Conservation (phyloP, 2,888 invertebrate genomes). For the Drosophila histrio region DNA sequence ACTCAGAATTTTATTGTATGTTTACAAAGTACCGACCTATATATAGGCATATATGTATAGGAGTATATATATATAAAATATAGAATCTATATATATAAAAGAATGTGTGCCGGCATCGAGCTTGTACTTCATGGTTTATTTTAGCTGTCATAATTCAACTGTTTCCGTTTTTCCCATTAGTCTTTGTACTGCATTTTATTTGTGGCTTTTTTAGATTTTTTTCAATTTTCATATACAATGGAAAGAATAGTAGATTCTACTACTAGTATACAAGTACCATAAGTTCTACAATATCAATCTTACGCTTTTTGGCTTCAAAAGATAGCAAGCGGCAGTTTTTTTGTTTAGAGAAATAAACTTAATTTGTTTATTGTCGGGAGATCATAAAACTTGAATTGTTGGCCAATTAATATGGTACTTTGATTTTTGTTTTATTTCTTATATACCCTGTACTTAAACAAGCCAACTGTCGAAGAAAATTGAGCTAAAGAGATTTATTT, state of each 20-base stretch:
- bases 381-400: conserved; percentile 48
- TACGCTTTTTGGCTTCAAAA: not conserved
- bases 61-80: not conserved
- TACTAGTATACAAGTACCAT: not conserved
- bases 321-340: conserved; percentile 1
- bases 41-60: not conserved
- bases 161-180: conserved; percentile 19
- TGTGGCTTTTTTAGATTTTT: not conserved
- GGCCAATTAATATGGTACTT: conserved; percentile 21
- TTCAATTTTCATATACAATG: not conserved
- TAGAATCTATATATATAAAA: conserved; percentile 1
- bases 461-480: too few relatives aligned
- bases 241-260: not conserved
- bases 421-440: conserved; percentile 4
- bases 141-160: conserved; percentile 38
- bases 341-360: conserved; percentile 28
- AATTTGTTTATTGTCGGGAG: conserved; percentile 41
- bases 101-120: not conserved
- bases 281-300: not conserved
- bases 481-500: too few relatives aligned
- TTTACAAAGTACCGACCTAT: not conserved
- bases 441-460: conserved; percentile 3
- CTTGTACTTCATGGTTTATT: conserved; percentile 29
- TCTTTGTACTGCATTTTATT: not conserved
- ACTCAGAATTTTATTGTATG: conserved; percentile 15